Conservation (phyloP, 1,140 invertebrate species). For the Globodera rostochiensis region DNA sequence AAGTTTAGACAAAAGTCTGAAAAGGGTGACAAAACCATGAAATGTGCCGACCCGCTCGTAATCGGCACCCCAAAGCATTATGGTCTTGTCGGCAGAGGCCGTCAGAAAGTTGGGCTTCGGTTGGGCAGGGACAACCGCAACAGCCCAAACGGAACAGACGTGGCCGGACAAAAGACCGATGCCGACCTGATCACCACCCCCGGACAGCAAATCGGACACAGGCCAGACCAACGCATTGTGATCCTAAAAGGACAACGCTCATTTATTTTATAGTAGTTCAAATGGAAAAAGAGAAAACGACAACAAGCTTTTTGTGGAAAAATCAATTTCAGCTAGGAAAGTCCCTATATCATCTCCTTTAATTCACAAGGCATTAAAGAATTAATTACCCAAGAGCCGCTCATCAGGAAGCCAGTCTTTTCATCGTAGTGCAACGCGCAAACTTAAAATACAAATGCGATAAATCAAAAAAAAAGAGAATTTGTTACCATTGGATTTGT, state of each 20-base stretch:
- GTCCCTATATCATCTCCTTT: no score
- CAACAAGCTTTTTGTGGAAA: no score
- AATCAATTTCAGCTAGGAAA: no score
- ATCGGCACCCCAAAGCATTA: slow-evolving; percentile 77
- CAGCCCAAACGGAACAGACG: slow-evolving; percentile 83
- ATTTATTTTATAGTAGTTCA: no score
- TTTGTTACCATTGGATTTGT: slow-evolving; percentile 28
- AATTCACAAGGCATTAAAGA: not conserved
- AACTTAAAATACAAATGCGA: slow-evolving; percentile 26
- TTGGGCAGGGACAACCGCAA: slow-evolving; percentile 73
- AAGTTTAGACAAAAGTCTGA: not conserved
- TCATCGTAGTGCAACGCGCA: slow-evolving; percentile 39
- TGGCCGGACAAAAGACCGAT: slow-evolving; percentile 71
- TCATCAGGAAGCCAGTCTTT: slow-evolving; percentile 27
- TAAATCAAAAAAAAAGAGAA: slow-evolving; percentile 5
- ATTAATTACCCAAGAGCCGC: slow-evolving; percentile 24
- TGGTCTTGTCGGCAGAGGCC: slow-evolving; percentile 85
- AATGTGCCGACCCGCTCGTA: slow-evolving; percentile 67
- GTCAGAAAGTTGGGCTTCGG: slow-evolving; percentile 40
- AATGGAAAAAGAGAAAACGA: no score
- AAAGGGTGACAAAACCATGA: not conserved
- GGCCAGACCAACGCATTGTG: slow-evolving; percentile 55
- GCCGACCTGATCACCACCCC: slow-evolving; percentile 22
- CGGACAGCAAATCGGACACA: slow-evolving; percentile 36
- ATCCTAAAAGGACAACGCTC: slow-evolving; percentile 42